Conservation (phyloP, 2,888 invertebrate species). For the Eumerus sabulonum region DNA sequence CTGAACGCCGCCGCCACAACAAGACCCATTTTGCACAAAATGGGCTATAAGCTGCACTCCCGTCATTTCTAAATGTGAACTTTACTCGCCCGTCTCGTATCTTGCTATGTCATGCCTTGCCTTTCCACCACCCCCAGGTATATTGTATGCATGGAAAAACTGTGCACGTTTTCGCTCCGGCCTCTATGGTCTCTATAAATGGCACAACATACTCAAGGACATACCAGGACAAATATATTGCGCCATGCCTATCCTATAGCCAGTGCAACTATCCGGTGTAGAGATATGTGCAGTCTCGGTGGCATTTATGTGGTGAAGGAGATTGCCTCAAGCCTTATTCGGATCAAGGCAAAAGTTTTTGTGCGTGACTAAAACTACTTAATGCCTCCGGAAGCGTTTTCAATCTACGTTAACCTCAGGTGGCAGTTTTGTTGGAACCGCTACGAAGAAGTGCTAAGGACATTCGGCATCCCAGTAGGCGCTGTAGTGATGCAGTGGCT, state of each 20-base stretch:
- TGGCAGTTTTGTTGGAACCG: constrained; percentile 52
- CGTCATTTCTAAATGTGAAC: constrained; percentile 15
- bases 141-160: too few relatives aligned
- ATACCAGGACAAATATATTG: neutral
- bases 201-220: constrained; percentile 25
- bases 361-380: constrained; percentile 79
- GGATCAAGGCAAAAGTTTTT: constrained; percentile 69
- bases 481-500: too few relatives aligned
- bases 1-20: too few relatives aligned
- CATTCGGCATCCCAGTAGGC: neutral
- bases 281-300: too few relatives aligned
- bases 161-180: too few relatives aligned
- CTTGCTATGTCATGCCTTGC: constrained; percentile 9
- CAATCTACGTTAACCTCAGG: constrained; percentile 76
- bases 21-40: too few relatives aligned
- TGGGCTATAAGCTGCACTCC: neutral
- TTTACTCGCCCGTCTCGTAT: neutral
- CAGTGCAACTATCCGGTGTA: neutral
- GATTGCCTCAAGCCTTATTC: constrained; percentile 60
- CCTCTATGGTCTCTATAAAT: too few relatives aligned
- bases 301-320: neutral
- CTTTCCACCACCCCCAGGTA: too few relatives aligned
- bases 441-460: constrained; percentile 11
- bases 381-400: constrained; percentile 77
- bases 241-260: too few relatives aligned